These are phyloP conservation scores for Dinomys branickii DNA, from an alignment of 2,113 vertebrate species.

Conservation along the genomic window DNA sequence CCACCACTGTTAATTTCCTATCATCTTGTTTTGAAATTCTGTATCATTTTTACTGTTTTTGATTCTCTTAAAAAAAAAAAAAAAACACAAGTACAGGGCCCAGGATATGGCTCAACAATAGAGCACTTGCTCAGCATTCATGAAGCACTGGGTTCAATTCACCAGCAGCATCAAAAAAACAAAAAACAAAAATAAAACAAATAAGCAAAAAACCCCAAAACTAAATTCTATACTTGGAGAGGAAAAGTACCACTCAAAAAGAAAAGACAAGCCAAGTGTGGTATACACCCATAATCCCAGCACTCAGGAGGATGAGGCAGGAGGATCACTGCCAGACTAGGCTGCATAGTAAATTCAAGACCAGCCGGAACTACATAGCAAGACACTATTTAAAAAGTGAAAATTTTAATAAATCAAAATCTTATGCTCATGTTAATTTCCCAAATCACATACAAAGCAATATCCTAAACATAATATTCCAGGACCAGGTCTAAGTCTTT, in stretches of 20 bases:
- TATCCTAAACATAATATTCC: constrained; percentile 26
- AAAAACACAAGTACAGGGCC: neutral
- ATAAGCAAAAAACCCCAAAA: neutral
- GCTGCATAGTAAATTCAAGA: neutral
- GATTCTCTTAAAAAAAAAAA: no score
- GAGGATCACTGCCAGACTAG: neutral
- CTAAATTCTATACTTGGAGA: neutral
- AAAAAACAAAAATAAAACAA: neutral
- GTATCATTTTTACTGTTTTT: no score
- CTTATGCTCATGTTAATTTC: neutral
- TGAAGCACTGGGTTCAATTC: neutral
- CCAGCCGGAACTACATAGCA: neutral
- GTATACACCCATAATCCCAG: neutral
- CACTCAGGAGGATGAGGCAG: neutral
- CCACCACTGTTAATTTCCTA: no score
- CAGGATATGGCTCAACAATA: neutral
- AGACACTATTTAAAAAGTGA: neutral
- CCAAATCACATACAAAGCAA: constrained; percentile 40
- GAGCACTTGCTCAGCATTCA: neutral
- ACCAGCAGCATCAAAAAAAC: neutral
- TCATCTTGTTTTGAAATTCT: no score
- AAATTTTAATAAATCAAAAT: neutral
- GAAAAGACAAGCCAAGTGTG: neutral
- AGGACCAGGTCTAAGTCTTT: neutral
- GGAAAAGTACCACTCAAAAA: neutral